Evolutionary conservation across 2,113 vertebrate species (phyloP), one percentile per base, ranked within the genome.

Genomic region (Thalassoma bifasciatum): DNA sequence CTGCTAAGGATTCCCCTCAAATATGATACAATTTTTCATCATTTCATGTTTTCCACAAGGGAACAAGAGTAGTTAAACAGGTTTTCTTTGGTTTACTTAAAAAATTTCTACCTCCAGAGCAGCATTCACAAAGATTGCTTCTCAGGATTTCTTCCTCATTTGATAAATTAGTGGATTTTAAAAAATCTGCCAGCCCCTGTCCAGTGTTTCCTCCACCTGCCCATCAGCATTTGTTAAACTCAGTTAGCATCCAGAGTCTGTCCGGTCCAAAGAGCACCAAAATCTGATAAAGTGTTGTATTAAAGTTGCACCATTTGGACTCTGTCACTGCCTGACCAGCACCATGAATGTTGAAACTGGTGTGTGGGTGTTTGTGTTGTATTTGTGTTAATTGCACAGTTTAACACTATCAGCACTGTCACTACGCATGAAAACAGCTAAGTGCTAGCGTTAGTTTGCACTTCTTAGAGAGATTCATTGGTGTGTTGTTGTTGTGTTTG

Each of bases 221-320:
- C 62, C 24, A 8, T 12, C 16, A 58, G 52, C 30, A 1, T 74
- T 58, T 66, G 64, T 75, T 77, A 10, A 36, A 60, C 56, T 80
- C 56, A 12, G 13, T 36, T 21, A 52, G 53, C 71, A 78, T 83
- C 68, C 79, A 74, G 81, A 88, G 85, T 86, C 71, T 7, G 2
- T 54, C 68, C 13, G 60, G 84, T 76, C 86, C 85, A 74, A 5
- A 73, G 66, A 91, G 91, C 91, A 92, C 89, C 91, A 86, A 79
- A 65, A 77, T 75, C 70, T 73, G 71, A 84, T 51, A 75, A 82
- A 82, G 82, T 81, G 79, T 83, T 71, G 72, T 71, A 75, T 57
- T 79, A 59, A 83, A 83, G 86, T 85, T 79, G 84, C 88, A 91
- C 84, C 88, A 77, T 83, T 83, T 78, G 56, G 64, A 85, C 37